Conservation (phyloP, 2,113 vertebrate species). For the Neotoma lepida region DNA sequence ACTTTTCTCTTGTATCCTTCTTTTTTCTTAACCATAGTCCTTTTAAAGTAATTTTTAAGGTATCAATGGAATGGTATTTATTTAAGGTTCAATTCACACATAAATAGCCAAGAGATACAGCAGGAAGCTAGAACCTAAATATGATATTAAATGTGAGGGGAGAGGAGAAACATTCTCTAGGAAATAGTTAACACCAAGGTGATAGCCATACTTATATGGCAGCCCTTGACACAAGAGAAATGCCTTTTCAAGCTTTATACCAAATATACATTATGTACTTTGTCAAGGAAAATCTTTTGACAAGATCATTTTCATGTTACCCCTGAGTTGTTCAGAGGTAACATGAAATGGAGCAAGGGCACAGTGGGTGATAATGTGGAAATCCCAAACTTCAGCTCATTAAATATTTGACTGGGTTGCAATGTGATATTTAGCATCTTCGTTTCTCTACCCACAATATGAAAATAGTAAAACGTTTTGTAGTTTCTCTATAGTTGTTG, state of each 20-base stretch:
- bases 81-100: neutral
- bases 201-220: neutral
- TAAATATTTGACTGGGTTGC: neutral
- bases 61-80: neutral
- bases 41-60: neutral
- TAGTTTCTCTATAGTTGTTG: conserved; percentile 36
- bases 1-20: neutral
- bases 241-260: neutral
- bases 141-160: neutral
- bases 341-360: neutral
- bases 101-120: neutral
- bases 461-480: conserved; percentile 47
- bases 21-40: neutral
- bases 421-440: neutral
- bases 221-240: neutral
- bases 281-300: neutral
- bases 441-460: conserved; percentile 10
- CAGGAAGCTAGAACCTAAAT: neutral
- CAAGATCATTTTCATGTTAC: neutral
- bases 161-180: neutral
- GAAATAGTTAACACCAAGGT: neutral
- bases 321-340: neutral
- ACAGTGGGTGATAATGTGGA: neutral
- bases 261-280: neutral
- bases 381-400: neutral